Conservation (phyloP, 1,140 invertebrate species). For the Drosophila azteca region DNA sequence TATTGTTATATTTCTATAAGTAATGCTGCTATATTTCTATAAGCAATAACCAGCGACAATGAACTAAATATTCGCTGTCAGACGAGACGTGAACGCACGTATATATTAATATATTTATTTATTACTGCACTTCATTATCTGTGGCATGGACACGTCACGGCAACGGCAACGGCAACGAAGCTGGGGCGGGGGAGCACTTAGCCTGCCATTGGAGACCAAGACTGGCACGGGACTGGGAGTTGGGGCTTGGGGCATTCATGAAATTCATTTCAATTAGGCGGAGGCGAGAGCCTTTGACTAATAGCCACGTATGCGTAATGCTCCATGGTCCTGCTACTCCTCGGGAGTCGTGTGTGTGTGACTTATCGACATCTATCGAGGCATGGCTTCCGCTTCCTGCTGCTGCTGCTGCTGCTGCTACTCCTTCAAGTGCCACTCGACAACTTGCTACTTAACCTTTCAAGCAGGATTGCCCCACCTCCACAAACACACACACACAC, state of each 20-base stretch:
- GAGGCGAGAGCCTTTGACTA: slow-evolving; percentile 38
- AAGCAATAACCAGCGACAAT: slow-evolving; percentile 33
- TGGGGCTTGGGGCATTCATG: slow-evolving; percentile 28
- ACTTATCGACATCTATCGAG: slow-evolving; percentile 71
- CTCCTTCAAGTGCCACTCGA: slow-evolving; percentile 61
- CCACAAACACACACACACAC: slow-evolving; percentile 4
- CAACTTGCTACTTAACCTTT: slow-evolving; percentile 71
- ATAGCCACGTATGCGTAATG: slow-evolving; percentile 55
- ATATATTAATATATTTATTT: slow-evolving; percentile 49
- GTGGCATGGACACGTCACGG: slow-evolving; percentile 47
- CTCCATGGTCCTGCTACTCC: slow-evolving; percentile 18
- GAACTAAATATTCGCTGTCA: slow-evolving; percentile 32
- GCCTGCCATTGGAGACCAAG: background rate
- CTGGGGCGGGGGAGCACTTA: slow-evolving; percentile 44
- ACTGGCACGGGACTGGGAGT: slow-evolving; percentile 8
- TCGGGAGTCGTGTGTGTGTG: slow-evolving; percentile 48
- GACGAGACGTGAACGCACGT: slow-evolving; percentile 30
- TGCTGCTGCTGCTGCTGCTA: background rate
- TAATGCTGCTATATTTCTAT: slow-evolving; percentile 6
- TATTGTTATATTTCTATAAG: slow-evolving; percentile 22
- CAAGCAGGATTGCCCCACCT: slow-evolving; percentile 41
- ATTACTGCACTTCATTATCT: slow-evolving; percentile 61
- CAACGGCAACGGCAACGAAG: background rate
- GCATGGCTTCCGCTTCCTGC: slow-evolving; percentile 70
- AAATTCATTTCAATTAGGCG: slow-evolving; percentile 59